phyloP scores from a whole-genome alignment of 2,113 vertebrate species.

The Oreocharis arfaki region DNA sequence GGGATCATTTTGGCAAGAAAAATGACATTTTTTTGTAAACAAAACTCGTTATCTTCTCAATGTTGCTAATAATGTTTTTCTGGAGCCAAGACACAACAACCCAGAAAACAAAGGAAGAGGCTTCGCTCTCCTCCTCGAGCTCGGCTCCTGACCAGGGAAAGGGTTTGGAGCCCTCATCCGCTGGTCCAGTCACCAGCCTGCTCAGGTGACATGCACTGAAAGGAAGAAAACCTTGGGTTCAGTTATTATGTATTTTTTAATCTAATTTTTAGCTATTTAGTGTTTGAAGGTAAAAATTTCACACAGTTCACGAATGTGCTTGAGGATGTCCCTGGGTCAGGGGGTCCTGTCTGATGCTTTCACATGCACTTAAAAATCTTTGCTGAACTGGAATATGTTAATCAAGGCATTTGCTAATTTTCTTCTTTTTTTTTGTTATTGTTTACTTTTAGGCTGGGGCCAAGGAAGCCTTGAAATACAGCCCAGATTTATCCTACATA shows the following conservation, averaged over 20 bases:
- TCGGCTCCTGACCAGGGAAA: neutral
- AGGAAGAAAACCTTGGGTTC: neutral
- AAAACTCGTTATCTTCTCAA: neutral
- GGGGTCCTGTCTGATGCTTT: neutral
- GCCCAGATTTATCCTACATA: neutral
- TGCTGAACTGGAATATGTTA: neutral
- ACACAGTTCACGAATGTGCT: fast-evolving
- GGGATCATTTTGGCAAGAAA: neutral
- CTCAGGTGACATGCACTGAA: neutral
- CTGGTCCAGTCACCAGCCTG: neutral
- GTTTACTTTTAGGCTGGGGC: neutral
- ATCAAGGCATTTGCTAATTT: neutral
- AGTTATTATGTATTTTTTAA: neutral
- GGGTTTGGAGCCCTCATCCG: neutral
- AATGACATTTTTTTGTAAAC: neutral
- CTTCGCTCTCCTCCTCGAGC: neutral
- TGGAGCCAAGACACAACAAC: neutral
- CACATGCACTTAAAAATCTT: neutral
- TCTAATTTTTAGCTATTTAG: neutral
- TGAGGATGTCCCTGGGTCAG: neutral
- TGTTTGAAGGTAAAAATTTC: neutral
- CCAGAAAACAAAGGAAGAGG: neutral
- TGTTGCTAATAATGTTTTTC: neutral
- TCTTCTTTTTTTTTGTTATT: fast-evolving
- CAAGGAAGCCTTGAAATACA: neutral